phyloP scores from a whole-genome alignment of 1,140 invertebrate species.

The Papilio helenus region DNA sequence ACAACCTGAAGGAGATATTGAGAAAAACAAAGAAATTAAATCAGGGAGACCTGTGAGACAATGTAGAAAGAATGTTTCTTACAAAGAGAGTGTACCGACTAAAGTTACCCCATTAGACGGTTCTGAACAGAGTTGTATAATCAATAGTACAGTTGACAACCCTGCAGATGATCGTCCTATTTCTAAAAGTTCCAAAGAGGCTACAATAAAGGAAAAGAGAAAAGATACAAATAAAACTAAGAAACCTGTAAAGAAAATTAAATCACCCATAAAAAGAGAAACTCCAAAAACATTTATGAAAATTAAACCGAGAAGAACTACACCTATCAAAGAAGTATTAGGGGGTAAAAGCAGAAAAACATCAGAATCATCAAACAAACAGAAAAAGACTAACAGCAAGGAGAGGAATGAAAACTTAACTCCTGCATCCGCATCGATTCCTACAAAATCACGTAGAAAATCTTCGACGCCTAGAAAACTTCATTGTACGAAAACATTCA shows the following conservation, averaged over 20 bases:
- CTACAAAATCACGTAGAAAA: slow-evolving; percentile 73
- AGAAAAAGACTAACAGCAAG: slow-evolving; percentile 57
- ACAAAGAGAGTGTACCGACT: slow-evolving; percentile 46
- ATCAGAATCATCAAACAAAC: slow-evolving; percentile 42
- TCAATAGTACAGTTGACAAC: slow-evolving; percentile 48
- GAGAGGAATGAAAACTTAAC: slow-evolving; percentile 49
- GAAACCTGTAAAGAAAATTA: slow-evolving; percentile 48
- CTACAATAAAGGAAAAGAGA: slow-evolving; percentile 45
- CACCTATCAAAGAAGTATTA: slow-evolving; percentile 61
- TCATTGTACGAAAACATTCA: slow-evolving; percentile 67
- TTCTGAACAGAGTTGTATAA: slow-evolving; percentile 48
- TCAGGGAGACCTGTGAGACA: slow-evolving; percentile 60
- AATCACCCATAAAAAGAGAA: slow-evolving; percentile 64
- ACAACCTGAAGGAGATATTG: slow-evolving; percentile 1
- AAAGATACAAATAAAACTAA: slow-evolving; percentile 52
- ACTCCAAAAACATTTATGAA: slow-evolving; percentile 69
- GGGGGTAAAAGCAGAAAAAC: slow-evolving; percentile 53
- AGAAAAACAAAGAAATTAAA: slow-evolving; percentile 44
- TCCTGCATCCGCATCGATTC: slow-evolving; percentile 45
- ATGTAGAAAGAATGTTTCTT: slow-evolving; percentile 75
- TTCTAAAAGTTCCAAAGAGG: slow-evolving; percentile 45
- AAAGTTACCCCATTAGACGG: slow-evolving; percentile 51
- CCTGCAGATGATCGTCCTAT: slow-evolving; percentile 41
- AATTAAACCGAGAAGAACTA: slow-evolving; percentile 65
- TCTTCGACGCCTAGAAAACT: slow-evolving; percentile 77